These are phyloP conservation scores for Drosophila picticornis DNA, from an alignment of 2,888 invertebrate genomes.

Conservation along the genomic window DNA sequence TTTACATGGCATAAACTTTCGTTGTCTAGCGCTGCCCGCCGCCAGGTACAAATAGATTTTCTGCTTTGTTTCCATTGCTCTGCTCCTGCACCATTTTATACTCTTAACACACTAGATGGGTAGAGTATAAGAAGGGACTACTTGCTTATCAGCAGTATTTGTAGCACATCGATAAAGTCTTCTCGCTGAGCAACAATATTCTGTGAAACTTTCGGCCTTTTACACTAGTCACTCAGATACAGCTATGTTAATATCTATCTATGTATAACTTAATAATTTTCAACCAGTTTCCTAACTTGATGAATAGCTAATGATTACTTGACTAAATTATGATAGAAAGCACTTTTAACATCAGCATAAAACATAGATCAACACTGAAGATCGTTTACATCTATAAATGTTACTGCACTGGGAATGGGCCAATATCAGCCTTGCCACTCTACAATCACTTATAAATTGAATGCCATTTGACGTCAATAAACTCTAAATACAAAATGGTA, in stretches of 20 bases:
- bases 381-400: not conserved
- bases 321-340: not conserved
- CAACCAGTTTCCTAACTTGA: not conserved
- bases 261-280: not conserved
- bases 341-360: not conserved
- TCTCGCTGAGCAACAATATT: not conserved
- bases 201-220: not conserved
- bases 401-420: not conserved
- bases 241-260: not conserved
- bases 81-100: constrained; percentile 17
- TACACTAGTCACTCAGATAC: not conserved
- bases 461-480: not conserved
- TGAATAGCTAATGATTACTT: not conserved
- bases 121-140: constrained; percentile 9
- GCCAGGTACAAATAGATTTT: constrained; percentile 75
- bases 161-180: not conserved
- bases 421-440: not conserved
- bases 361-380: not conserved
- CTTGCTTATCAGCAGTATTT: not conserved
- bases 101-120: constrained; percentile 20
- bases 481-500: not conserved
- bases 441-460: not conserved
- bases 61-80: constrained; percentile 61
- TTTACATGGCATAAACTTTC: constrained; percentile 80
- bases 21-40: constrained; percentile 47